Conservation (phyloP, 2,888 invertebrate species). For the Bimastos eiseni region DNA sequence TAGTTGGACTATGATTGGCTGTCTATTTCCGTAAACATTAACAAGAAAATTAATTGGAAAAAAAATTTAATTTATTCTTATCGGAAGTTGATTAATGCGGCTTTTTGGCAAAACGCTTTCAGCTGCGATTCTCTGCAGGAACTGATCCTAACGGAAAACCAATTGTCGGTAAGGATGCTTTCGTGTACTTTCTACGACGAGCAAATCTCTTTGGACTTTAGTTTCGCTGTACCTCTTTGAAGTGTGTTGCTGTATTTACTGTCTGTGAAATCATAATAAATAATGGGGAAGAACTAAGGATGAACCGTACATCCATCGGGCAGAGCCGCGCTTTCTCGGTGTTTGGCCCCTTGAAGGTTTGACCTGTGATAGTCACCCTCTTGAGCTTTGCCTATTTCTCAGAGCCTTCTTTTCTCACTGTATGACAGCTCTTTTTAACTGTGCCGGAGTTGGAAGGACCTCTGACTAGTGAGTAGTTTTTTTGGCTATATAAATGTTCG, state of each 20-base stretch:
- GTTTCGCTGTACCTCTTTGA: not conserved
- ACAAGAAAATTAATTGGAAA: not conserved
- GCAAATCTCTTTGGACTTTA: not conserved
- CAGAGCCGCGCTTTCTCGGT: too few species aligned
- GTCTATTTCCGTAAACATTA: not conserved
- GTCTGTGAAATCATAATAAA: not conserved
- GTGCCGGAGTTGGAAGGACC: too few species aligned
- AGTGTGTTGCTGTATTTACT: not conserved
- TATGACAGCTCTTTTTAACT: too few species aligned
- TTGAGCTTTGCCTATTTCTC: too few species aligned
- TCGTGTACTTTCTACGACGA: not conserved
- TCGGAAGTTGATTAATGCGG: not conserved
- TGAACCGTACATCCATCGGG: too few species aligned
- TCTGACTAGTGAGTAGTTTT: too few species aligned
- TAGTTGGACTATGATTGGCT: too few species aligned
- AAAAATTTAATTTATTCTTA: not conserved
- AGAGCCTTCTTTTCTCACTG: too few species aligned
- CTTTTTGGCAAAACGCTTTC: slow-evolving; percentile 48
- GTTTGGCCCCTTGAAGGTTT: too few species aligned
- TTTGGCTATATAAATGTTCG: too few species aligned
- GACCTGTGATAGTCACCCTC: too few species aligned
- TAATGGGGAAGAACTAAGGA: not conserved
- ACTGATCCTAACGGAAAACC: slow-evolving; percentile 94
- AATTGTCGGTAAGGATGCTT: slow-evolving; percentile 69
- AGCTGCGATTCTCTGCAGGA: slow-evolving; percentile 91